Percentiles rank a stretch among this genome's conserved stretches.
These are phyloP conservation scores for Malachius bipustulatus DNA, from an alignment of 2,888 invertebrate species.

Conservation along the genomic window DNA sequence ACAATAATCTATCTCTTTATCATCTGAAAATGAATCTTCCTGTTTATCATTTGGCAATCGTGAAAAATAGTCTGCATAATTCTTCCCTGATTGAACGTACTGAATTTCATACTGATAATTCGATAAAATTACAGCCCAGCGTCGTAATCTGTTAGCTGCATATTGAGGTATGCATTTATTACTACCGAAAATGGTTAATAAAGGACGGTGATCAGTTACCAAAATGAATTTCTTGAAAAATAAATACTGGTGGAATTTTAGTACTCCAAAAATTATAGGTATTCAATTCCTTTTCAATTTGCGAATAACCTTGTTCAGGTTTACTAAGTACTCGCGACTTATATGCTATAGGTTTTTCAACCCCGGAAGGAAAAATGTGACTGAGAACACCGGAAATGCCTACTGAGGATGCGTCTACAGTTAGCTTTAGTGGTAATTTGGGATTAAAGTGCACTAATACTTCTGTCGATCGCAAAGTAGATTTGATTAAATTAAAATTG, in stretches of 20 bases:
- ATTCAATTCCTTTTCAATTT: too few relatives aligned
- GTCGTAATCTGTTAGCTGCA: slow-evolving; percentile 2
- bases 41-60: background rate
- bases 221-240: too few relatives aligned
- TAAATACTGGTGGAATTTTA: too few relatives aligned
- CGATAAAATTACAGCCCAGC: background rate
- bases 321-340: slow-evolving; percentile 22
- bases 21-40: background rate
- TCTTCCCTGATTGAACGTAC: slow-evolving; percentile 1
- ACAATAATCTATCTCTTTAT: background rate
- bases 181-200: too few relatives aligned
- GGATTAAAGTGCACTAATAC: slow-evolving; percentile 16
- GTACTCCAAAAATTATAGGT: too few relatives aligned
- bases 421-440: slow-evolving; percentile 11
- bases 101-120: background rate
- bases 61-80: slow-evolving; percentile 1
- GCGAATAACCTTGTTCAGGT: too few relatives aligned
- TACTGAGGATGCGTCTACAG: slow-evolving; percentile 10
- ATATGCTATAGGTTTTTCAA: slow-evolving; percentile 27
- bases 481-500: slow-evolving; percentile 14
- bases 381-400: slow-evolving; percentile 24
- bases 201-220: too few relatives aligned
- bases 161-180: background rate
- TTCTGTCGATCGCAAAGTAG: slow-evolving; percentile 12
- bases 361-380: slow-evolving; percentile 22